Base-by-base conservation (phyloP, 2,113 vertebrate species). In the Sciurus niger region DNA sequence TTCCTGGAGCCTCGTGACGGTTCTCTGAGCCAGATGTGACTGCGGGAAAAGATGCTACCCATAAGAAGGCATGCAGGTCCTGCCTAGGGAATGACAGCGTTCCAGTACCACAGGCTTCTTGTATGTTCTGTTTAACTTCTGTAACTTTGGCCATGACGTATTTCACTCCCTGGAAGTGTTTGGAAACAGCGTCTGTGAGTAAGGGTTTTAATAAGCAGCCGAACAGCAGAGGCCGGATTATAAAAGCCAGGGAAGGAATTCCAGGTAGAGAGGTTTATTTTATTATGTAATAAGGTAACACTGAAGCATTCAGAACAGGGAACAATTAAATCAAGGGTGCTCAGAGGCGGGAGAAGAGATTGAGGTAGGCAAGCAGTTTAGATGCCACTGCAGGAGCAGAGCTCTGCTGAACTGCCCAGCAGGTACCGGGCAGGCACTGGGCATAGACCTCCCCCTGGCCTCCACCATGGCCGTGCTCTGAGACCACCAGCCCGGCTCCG, bases 391-490 rank as follows among this genome's bases (percentile, higher is more conserved):
- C 1, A 18, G 37, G 55, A 28, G 37, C 37, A 40, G 1, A 28
- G 11, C 1, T 0, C 11, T 4, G 13, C 18, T 1, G 40, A 40
- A 17, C 2, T 0, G 18, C n/a, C n/a, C 0, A 6, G 7, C 55
- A 37, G 72, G 28, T 18, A 16, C 40, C 0, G 2, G 9, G 16
- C 30, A 0, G 32, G 46, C 63, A 3, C 8, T 28, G 0, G 43
- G 77, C 40, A 12, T 0, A 0, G 8, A 51, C 28, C 55, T 22
- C 34, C 37, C 76, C 51, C 28, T 10, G 4, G 4, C 53, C 84
- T 53, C 55, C 34, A 10, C 18, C 28, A 4, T 2, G 8, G 2
- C 3, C 30, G 80, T 9, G 40, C 51, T 4, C 70, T 24, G 3
- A 4, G 1, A 14, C 1, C 77, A 24, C 13, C 88, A 60, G 30